These are phyloP conservation scores for Mobula hypostoma DNA, from an alignment of 2,113 vertebrate species.

Conservation along the genomic window DNA sequence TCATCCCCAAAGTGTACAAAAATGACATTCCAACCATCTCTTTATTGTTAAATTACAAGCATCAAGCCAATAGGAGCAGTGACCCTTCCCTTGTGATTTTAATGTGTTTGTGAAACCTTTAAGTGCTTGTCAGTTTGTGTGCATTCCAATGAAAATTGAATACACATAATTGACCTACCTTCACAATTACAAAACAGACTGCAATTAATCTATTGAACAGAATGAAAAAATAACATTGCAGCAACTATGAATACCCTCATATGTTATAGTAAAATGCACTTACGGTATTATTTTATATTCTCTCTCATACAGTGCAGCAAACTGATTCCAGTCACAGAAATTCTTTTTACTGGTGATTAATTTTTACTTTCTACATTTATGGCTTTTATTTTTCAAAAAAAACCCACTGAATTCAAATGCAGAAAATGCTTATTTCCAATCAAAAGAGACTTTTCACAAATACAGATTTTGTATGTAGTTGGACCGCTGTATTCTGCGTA, in stretches of 20 bases:
- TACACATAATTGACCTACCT: background rate
- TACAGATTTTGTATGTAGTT: background rate
- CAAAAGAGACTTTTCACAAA: background rate
- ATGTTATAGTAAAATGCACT: background rate
- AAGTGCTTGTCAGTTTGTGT: constrained; percentile 33
- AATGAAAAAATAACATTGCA: background rate
- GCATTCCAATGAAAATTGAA: constrained; percentile 33
- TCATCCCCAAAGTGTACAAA: constrained; percentile 39
- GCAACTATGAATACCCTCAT: background rate
- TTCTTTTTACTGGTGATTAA: background rate
- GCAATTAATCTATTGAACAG: background rate
- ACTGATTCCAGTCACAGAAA: background rate
- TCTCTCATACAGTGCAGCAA: background rate
- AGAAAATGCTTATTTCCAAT: background rate
- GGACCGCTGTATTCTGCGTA: background rate
- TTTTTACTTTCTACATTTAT: background rate
- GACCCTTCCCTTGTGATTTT: constrained; percentile 32
- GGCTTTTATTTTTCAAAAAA: too few relatives aligned
- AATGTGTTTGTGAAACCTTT: constrained; percentile 34
- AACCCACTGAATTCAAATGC: background rate
- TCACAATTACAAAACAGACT: background rate
- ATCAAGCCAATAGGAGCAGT: constrained; percentile 29
- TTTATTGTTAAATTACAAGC: constrained; percentile 36
- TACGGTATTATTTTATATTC: background rate
- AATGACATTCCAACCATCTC: constrained; percentile 40